phyloP scores from a whole-genome alignment of 2,113 vertebrate genomes.

The Ceyx margarethae region DNA sequence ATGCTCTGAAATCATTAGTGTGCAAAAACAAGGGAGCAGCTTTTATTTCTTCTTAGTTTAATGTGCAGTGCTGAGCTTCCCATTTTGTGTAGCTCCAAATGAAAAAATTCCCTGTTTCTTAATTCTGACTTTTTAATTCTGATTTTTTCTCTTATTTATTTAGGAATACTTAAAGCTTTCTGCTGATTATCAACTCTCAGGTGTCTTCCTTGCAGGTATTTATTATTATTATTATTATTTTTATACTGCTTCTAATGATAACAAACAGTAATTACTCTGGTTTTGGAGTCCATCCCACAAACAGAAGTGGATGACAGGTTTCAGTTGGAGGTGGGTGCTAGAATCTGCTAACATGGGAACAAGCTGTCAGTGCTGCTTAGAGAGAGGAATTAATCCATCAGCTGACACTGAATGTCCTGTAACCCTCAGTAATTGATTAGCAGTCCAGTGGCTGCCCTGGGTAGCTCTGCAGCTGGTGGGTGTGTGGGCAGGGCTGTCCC shows the following conservation, averaged over 20 bases:
- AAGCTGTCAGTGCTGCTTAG: neutral
- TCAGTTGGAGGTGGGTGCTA: neutral
- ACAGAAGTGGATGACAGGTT: neutral
- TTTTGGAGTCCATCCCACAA: neutral
- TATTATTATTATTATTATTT: constrained; percentile 26
- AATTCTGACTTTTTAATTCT: neutral
- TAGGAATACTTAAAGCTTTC: constrained; percentile 85
- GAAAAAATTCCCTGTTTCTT: neutral
- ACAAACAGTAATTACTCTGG: neutral
- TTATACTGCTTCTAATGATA: neutral
- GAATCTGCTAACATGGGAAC: neutral
- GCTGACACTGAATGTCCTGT: neutral
- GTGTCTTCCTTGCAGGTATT: constrained; percentile 88
- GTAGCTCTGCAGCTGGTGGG: too few species aligned
- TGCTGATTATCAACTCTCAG: constrained; percentile 77
- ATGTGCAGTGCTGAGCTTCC: neutral
- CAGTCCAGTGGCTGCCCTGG: neutral
- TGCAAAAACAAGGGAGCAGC: neutral
- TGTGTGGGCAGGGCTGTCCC: too few species aligned
- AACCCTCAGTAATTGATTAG: neutral
- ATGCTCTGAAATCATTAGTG: neutral
- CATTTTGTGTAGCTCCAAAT: neutral
- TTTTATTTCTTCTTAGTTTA: neutral
- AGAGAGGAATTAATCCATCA: neutral
- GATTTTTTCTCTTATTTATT: constrained; percentile 17